Evolutionary conservation across 2,797 vertebrate species (phyloP).

Genomic region (Platyrinchus mystaceus): DNA sequence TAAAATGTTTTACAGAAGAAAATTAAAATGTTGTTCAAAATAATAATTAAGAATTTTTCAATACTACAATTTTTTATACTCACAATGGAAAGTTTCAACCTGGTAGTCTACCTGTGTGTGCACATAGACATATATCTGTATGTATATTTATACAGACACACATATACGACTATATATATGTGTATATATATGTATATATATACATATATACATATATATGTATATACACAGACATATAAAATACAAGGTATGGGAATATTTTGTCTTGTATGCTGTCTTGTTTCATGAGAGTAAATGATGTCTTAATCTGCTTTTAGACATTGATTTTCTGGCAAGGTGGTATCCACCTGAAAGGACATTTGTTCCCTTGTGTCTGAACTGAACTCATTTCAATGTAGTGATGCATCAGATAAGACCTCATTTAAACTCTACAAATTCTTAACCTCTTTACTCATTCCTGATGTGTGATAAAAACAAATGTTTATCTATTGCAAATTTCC

Average conservation of each 20-base stretch:
- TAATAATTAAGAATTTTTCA: background rate
- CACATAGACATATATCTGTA: background rate
- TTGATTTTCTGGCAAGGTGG: background rate
- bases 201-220: no score
- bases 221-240: background rate
- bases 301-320: background rate
- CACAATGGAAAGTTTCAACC: background rate
- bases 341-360: background rate
- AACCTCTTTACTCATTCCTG: background rate
- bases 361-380: background rate
- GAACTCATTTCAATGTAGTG: background rate
- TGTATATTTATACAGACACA: rapidly evolving
- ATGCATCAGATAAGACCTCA: background rate
- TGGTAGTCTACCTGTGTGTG: background rate
- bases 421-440: background rate
- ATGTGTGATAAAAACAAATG: background rate
- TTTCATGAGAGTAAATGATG: background rate
- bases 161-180: rapidly evolving
- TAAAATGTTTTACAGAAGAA: background rate
- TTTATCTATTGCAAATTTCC: background rate
- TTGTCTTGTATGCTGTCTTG: background rate
- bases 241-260: rapidly evolving
- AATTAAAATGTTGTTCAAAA: background rate
- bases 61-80: background rate
- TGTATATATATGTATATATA: background rate